These are phyloP conservation scores for Araneus ventricosus DNA, from an alignment of 1,140 invertebrate species.

Conservation along the genomic window DNA sequence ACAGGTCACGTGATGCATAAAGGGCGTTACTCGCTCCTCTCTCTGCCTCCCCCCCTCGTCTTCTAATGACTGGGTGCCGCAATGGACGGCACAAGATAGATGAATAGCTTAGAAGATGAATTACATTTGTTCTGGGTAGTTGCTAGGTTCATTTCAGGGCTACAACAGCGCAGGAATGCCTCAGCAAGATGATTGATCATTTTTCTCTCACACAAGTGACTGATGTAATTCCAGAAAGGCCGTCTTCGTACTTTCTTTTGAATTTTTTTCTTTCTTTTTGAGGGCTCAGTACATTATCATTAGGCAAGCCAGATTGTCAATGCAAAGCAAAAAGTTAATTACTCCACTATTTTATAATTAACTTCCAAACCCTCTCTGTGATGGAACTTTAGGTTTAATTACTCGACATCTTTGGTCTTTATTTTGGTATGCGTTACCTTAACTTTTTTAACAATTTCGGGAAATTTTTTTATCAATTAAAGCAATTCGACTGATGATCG, in stretches of 20 bases:
- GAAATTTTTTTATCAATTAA: no score
- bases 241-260: constrained; percentile 61
- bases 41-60: not conserved
- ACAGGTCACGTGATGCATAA: constrained; percentile 54
- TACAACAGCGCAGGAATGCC: constrained; percentile 54
- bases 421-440: not conserved
- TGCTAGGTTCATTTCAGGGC: constrained; percentile 69
- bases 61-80: constrained; percentile 71
- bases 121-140: constrained; percentile 74
- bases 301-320: constrained; percentile 69
- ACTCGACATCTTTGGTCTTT: constrained; percentile 37
- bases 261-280: constrained; percentile 17
- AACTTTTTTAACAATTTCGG: no score
- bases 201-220: constrained; percentile 48
- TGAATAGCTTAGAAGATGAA: constrained; percentile 74
- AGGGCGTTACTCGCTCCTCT: constrained; percentile 69
- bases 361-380: constrained; percentile 18
- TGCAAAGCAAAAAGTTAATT: constrained; percentile 72
- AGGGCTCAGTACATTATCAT: constrained; percentile 54
- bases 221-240: constrained; percentile 72
- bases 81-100: constrained; percentile 65
- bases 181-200: constrained; percentile 68
- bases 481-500: no score
- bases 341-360: constrained; percentile 60
- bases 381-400: constrained; percentile 67